phyloP scores from a whole-genome alignment of 1,140 invertebrate genomes.

The Ceratina japonica region DNA sequence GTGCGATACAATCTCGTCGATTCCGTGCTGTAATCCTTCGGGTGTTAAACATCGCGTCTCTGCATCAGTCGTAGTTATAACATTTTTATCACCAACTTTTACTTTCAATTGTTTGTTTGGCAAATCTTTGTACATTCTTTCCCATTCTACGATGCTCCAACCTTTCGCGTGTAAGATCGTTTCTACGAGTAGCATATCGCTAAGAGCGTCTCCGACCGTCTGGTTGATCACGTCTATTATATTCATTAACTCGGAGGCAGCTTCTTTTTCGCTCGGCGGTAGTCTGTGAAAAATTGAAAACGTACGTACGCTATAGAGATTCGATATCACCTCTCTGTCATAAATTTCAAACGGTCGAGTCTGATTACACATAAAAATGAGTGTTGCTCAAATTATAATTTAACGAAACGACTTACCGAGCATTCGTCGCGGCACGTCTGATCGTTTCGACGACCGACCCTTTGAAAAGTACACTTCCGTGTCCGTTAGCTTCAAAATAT shows the following conservation, averaged over 20 bases:
- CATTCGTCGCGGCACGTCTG: slow-evolving; percentile 70
- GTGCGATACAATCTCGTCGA: slow-evolving; percentile 86
- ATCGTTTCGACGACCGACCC: slow-evolving; percentile 82
- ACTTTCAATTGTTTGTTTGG: slow-evolving; percentile 95
- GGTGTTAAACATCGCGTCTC: slow-evolving; percentile 90
- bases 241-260: slow-evolving; percentile 82
- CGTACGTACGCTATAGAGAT: background rate
- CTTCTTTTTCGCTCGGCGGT: slow-evolving; percentile 74
- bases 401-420: slow-evolving; percentile 56
- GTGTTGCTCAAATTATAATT: background rate
- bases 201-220: slow-evolving; percentile 97
- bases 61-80: slow-evolving; percentile 92
- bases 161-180: slow-evolving; percentile 90
- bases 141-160: slow-evolving; percentile 90
- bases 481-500: slow-evolving; percentile 99
- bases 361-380: background rate
- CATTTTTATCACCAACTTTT: slow-evolving; percentile 90
- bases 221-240: slow-evolving; percentile 95
- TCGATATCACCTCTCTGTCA: background rate
- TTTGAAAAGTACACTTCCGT: slow-evolving; percentile 95
- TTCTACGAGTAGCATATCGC: slow-evolving; percentile 97
- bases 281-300: slow-evolving; percentile 63
- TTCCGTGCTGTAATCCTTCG: slow-evolving; percentile 89
- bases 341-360: background rate
- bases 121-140: slow-evolving; percentile 89